Base-by-base conservation (phyloP, 2,888 invertebrate species). In the Ectemnius lituratus region DNA sequence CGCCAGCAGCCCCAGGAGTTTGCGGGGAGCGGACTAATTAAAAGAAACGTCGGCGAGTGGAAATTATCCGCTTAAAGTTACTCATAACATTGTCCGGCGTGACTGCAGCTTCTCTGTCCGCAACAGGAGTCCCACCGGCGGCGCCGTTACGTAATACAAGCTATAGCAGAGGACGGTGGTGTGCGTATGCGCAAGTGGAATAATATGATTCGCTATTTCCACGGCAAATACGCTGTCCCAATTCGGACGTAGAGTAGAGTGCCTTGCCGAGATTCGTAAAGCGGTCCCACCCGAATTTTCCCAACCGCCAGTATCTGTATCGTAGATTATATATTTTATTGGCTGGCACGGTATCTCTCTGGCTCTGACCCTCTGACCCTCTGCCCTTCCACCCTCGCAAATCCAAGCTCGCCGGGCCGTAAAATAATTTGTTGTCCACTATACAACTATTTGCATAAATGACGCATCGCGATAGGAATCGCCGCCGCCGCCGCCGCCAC, bases 371-470 rank as follows among this genome's bases (percentile, higher is more conserved):
- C 37, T 62, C 23, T 52, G 52, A 16, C 52, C 52, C 52, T 52
- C 52, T 14, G 52, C 11, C 27, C 16, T 16, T 11, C 27, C 20
- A 18, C 60, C 37, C 16, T 11, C 13, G 28, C 23, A 52, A 49
- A 45, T n/a, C 47, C 37, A 6, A 3, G n/a, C 18, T 61, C n/a
- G 20, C 4, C 13, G 1, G 23, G 18, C 20, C 47, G 23, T 18
- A 49, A 67, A 62, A 62, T 62, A 52, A 62, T 65, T 59, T 45
- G 8, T n/a, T 14, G 28, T 4, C 8, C 37, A 18, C 37, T 63
- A 27, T 11, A 20, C 49, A 27, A 6, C 3, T 20, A 71, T 75
- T 64, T 49, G 58, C 57, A 68, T 68, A 72, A 65, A 62, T 62
- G 46, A n/a, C 37, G 37, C 18, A 37, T 47, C 28, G 37, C 11